These are phyloP conservation scores for Cyprichromis sp. DNA, from an alignment of 2,113 vertebrate species.

Conservation along the genomic window DNA sequence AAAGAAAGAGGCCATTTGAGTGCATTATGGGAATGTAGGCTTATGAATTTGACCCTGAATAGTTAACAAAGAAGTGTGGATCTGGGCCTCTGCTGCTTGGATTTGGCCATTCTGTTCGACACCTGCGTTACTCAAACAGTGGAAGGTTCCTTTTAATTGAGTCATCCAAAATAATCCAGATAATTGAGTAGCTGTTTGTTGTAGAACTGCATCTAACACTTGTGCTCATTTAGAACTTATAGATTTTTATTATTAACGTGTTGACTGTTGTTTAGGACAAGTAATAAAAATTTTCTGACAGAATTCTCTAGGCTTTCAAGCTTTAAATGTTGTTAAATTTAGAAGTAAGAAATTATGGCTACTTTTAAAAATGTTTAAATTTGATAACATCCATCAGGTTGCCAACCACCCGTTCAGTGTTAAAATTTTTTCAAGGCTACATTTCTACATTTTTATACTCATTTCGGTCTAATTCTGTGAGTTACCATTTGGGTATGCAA, in stretches of 20 bases:
- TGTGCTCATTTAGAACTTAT: not conserved
- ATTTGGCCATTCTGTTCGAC: not conserved
- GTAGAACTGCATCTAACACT: not conserved
- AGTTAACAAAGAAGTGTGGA: not conserved
- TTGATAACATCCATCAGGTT: not conserved
- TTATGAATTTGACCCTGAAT: not conserved
- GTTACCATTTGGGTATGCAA: not conserved
- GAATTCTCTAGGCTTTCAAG: not conserved
- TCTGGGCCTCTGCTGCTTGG: not conserved
- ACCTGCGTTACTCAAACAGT: not conserved
- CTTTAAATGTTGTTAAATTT: not conserved
- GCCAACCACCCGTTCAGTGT: not conserved
- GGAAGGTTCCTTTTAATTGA: not conserved
- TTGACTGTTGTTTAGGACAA: not conserved
- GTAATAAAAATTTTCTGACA: not conserved
- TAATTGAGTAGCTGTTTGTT: not conserved
- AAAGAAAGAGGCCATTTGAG: not conserved
- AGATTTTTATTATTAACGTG: not conserved
- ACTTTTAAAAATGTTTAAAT: not conserved
- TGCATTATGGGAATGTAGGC: not conserved
- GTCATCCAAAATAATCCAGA: not conserved
- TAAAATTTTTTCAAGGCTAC: not conserved
- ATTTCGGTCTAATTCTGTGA: rapidly evolving
- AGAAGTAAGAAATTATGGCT: not conserved
- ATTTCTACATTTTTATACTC: not conserved